Conservation (phyloP, 2,888 invertebrate species). For the Hymenopus coronatus region DNA sequence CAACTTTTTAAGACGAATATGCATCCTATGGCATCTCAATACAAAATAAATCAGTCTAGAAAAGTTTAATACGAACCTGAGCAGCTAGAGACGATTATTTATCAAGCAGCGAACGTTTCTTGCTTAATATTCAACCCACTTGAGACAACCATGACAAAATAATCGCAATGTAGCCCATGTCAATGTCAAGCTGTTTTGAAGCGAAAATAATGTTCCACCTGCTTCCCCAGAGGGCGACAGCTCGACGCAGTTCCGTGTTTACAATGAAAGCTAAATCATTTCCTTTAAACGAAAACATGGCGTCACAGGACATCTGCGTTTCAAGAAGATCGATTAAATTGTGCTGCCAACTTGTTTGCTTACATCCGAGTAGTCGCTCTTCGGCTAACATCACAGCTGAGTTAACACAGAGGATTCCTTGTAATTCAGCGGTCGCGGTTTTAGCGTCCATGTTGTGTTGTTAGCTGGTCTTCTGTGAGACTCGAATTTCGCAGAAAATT, state of each 20-base stretch:
- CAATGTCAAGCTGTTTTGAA: not conserved
- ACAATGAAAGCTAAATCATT: not conserved
- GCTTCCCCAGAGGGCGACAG: not conserved
- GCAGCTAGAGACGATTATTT: too few relatives aligned
- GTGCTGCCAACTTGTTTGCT: not conserved
- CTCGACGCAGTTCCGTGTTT: not conserved
- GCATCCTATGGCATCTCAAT: too few relatives aligned
- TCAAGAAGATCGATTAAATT: slow-evolving; percentile 20
- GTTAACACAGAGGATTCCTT: not conserved
- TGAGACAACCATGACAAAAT: too few relatives aligned
- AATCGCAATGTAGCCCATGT: not conserved
- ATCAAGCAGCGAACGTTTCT: too few relatives aligned
- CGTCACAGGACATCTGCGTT: not conserved
- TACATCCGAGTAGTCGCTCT: not conserved
- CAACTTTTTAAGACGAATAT: too few relatives aligned
- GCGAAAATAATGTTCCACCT: not conserved
- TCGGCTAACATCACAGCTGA: not conserved
- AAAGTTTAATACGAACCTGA: too few relatives aligned
- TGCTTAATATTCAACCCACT: too few relatives aligned
- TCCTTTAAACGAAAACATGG: not conserved
- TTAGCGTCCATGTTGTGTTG: not conserved
- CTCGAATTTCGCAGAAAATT: not conserved
- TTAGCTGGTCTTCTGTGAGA: not conserved
- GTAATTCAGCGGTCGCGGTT: not conserved
- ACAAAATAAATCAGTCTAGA: too few relatives aligned